Conservation (phyloP, 92 coral and sea anemone species). For the Porites cylindrica region DNA sequence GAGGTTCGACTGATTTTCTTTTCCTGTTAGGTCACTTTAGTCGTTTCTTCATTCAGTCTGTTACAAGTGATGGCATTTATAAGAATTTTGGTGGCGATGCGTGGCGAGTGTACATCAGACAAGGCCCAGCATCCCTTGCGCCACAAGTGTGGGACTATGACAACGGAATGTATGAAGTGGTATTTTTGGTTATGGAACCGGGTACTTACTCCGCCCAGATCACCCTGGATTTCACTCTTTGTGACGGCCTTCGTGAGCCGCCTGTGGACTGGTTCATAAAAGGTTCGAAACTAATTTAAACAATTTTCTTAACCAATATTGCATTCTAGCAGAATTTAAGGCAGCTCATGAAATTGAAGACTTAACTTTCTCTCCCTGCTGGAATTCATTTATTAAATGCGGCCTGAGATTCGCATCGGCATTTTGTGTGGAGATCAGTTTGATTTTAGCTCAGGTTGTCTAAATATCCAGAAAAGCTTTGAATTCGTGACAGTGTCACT, state of each 20-base stretch:
- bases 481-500: too few species aligned
- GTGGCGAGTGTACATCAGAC: constrained; percentile 84
- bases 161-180: constrained; percentile 83
- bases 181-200: constrained; percentile 77
- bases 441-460: too few species aligned
- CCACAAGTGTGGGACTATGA: constrained; percentile 82
- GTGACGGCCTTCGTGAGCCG: constrained; percentile 89
- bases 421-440: too few species aligned
- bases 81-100: constrained; percentile 88
- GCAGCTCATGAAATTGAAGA: background rate
- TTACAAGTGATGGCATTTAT: constrained; percentile 52
- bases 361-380: background rate
- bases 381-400: too few species aligned
- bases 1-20: too few species aligned
- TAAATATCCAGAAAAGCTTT: too few species aligned
- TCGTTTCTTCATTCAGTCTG: constrained; percentile 85
- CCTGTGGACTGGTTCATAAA: constrained; percentile 79
- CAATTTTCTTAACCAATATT: background rate
- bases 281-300: constrained; percentile 47
- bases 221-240: constrained; percentile 77
- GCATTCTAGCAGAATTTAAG: background rate
- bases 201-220: constrained; percentile 77
- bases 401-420: too few species aligned
- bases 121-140: constrained; percentile 91
- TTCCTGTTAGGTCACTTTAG: constrained; percentile 76